Evolutionary conservation across 2,113 vertebrate species (phyloP), one percentile per base, ranked within the genome.

Genomic region (Lethenteron reissneri): DNA sequence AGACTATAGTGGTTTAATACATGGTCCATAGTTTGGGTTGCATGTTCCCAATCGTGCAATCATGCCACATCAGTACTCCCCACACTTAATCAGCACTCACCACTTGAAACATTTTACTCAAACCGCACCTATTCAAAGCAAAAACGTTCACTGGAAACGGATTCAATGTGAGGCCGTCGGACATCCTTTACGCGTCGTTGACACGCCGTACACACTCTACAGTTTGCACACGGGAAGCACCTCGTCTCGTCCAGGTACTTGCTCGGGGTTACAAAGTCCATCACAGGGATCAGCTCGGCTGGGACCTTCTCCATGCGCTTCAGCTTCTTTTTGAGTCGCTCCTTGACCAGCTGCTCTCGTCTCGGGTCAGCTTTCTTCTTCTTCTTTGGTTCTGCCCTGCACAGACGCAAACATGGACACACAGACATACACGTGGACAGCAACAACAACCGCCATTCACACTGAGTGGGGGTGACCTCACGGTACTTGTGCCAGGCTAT

Each of bases 221-320:
- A n/a, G 56, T 71, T 71, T 71, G 9, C 60, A 19, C 25, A 14
- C 57, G n/a, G n/a, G 15, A 57, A 12, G 58, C 75, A 95, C 92
- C 90, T 87, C 57, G 71, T 81, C 74, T 84, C 81, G 73, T 90
- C 87, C 1, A 85, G 75, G 75, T 80, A 84, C 73, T 82, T 88
- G 3, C 75, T 3, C 1, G 87, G 81, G 2, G 80, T 79, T 69
- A 82, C 72, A 25, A 91, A 89, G 77, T 99, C 94, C 75, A 96
- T 92, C 57, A 99, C 86, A 9, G 92, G 94, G 78, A 95, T 86
- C 12, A 95, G 57, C 74, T 99, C 88, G n/a, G 86, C 84, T 57
- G 81, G 75, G 64, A 88, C 81, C 72, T 79, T 89, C 77, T 97
- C 91, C 76, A 97, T 15, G 75, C 82, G 88, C 72, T 80, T 91